Conservation (phyloP, 2,888 invertebrate species). For the Sphaerophoria taeniata region DNA sequence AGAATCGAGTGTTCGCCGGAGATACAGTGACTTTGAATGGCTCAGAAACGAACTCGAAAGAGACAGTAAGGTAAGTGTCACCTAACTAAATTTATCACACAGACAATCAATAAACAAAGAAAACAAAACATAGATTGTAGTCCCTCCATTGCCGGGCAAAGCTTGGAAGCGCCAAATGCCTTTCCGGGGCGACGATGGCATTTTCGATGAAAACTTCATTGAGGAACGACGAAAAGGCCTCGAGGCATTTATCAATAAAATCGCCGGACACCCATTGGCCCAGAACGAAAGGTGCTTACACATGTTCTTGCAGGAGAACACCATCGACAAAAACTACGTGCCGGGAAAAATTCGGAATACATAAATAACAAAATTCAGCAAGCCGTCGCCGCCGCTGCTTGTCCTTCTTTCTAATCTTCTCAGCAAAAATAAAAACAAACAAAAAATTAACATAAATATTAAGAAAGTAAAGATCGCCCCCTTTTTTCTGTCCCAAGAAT, state of each 20-base stretch:
- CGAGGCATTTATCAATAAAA: conserved; percentile 99
- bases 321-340: conserved; percentile 99
- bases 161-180: conserved; percentile 99
- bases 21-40: conserved; percentile 99
- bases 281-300: conserved; percentile 99
- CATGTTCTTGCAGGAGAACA: conserved; percentile 99
- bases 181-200: conserved; percentile 99
- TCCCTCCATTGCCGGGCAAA: conserved; percentile 98
- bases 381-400: background rate
- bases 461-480: conserved; percentile 52
- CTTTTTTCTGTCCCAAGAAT: conserved; percentile 28
- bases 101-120: background rate
- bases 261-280: conserved; percentile 98
- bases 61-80: conserved; percentile 94
- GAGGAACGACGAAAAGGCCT: conserved; percentile 98
- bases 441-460: conserved; percentile 30
- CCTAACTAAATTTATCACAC: background rate
- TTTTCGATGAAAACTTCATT: conserved; percentile 99
- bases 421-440: conserved; percentile 27
- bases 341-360: conserved; percentile 99
- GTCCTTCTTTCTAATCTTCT: conserved; percentile 24
- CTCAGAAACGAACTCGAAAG: conserved; percentile 98
- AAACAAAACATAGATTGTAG: conserved; percentile 92
- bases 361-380: conserved; percentile 83
- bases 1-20: conserved; percentile 97